Evolutionary conservation across 2,888 invertebrate species (phyloP).

Genomic region (Leucophenga montana): DNA sequence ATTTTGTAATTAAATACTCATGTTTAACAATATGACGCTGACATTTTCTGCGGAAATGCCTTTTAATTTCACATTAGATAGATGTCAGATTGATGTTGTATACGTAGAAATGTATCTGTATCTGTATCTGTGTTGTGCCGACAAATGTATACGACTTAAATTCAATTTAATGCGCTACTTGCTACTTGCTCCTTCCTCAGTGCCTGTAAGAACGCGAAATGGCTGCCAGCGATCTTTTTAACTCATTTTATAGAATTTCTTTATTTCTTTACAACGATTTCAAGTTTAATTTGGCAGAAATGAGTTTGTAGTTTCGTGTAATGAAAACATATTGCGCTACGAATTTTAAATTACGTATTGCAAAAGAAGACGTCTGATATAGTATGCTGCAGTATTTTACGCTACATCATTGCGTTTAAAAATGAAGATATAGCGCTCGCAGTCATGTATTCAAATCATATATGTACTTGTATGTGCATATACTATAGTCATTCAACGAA

Average conservation of each 20-base stretch:
- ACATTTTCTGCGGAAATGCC: slow-evolving; percentile 66
- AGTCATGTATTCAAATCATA: slow-evolving; percentile 2
- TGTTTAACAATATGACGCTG: slow-evolving; percentile 69
- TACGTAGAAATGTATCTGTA: slow-evolving; percentile 36
- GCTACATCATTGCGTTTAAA: neutral
- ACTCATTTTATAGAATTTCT: slow-evolving; percentile 22
- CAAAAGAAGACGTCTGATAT: neutral
- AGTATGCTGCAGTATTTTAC: neutral
- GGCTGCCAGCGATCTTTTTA: slow-evolving; percentile 19
- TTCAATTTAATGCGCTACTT: slow-evolving; percentile 19
- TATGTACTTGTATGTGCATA: neutral
- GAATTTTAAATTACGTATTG: slow-evolving; percentile 45
- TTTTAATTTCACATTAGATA: slow-evolving; percentile 65
- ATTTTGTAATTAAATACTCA: slow-evolving; percentile 69
- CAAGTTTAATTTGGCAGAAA: slow-evolving; percentile 66
- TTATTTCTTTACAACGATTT: slow-evolving; percentile 41
- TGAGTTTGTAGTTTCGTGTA: slow-evolving; percentile 59
- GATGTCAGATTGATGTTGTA: too few species aligned
- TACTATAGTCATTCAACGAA: neutral
- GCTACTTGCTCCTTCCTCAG: too few species aligned
- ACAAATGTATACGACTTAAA: slow-evolving; percentile 2
- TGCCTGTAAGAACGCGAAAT: slow-evolving; percentile 21
- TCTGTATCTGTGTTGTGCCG: neutral
- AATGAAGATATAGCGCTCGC: slow-evolving; percentile 7
- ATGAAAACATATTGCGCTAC: slow-evolving; percentile 44